phyloP scores from a whole-genome alignment of 2,888 invertebrate genomes.

The Machimus atricapillus region DNA sequence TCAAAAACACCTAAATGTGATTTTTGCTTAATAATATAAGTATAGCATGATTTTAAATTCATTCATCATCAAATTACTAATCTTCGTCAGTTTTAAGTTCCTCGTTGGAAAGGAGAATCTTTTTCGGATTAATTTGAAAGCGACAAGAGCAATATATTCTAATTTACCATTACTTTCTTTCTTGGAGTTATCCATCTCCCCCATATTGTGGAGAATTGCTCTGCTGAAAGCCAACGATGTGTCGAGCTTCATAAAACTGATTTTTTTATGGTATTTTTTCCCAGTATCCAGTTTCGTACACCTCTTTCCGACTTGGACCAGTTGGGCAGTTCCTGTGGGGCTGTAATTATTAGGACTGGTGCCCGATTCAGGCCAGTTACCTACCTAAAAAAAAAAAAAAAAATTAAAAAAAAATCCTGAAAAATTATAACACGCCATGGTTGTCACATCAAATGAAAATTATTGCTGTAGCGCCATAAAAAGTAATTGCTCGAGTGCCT shows the following conservation, averaged over 20 bases:
- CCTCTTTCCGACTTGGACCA: background rate
- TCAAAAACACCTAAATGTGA: no score
- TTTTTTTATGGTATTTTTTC: background rate
- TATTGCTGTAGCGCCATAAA: constrained; percentile 47
- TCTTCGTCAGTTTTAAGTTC: background rate
- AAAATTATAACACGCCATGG: constrained; percentile 45
- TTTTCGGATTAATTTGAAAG: background rate
- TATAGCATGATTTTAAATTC: no score
- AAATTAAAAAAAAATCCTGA: background rate
- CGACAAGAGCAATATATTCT: background rate
- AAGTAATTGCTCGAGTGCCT: constrained; percentile 46
- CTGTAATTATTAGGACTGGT: background rate
- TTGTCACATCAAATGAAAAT: constrained; percentile 48
- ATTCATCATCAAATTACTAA: background rate
- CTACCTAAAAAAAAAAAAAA: background rate
- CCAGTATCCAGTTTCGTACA: background rate
- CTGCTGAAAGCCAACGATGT: background rate
- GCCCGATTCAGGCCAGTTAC: background rate
- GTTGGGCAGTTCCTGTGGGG: background rate
- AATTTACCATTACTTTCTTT: background rate
- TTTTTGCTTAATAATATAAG: no score
- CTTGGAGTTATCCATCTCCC: background rate
- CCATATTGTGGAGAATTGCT: background rate
- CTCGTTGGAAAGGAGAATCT: background rate
- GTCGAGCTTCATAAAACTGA: background rate